Evolutionary conservation across 2,113 vertebrate genomes (phyloP).

Genomic region (Limnothrissa miodon): DNA sequence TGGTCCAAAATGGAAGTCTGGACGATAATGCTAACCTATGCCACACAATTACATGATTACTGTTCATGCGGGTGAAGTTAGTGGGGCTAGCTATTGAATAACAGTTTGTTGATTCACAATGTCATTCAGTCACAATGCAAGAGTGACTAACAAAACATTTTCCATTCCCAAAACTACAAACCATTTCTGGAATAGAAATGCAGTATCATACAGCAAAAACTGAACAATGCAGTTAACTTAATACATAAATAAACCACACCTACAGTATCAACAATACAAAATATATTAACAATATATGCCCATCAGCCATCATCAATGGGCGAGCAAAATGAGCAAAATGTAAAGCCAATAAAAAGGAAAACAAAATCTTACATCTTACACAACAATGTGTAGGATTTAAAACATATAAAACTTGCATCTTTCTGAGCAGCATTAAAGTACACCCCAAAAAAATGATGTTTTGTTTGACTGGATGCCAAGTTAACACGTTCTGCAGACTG

Average conservation of each 20-base stretch:
- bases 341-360: background rate
- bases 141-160: background rate
- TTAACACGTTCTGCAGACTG: background rate
- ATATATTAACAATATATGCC: too few relatives aligned
- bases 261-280: background rate
- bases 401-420: background rate
- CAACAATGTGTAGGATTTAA: background rate
- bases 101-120: slow-evolving; percentile 10
- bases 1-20: background rate
- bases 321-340: background rate
- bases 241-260: background rate
- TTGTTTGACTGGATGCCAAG: background rate
- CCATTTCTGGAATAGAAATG: background rate
- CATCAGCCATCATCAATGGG: too few relatives aligned
- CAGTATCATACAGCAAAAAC: background rate
- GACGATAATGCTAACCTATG: background rate
- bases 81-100: background rate
- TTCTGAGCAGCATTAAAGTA: background rate
- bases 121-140: background rate
- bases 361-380: background rate
- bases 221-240: background rate
- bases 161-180: background rate
- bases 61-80: background rate
- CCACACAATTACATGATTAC: background rate
- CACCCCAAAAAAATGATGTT: background rate